Conservation (phyloP, 2,888 invertebrate species). For the Drosophila mayaguana region DNA sequence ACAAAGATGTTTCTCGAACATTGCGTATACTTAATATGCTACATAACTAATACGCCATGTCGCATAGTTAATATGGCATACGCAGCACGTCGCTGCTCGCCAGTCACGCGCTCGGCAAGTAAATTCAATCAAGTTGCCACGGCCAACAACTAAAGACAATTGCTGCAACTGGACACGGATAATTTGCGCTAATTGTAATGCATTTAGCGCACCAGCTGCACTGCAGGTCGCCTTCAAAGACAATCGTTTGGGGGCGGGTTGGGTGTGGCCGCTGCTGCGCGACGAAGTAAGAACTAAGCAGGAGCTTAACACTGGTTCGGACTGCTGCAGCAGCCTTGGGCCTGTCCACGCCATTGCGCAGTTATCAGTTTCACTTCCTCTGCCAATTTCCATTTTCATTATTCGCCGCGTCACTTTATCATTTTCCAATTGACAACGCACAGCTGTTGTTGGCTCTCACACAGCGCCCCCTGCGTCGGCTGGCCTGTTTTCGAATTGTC, state of each 20-base stretch:
- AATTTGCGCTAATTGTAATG: constrained; percentile 77
- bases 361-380: constrained; percentile 58
- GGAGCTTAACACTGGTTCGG: constrained; percentile 36
- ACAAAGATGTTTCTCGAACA: constrained; percentile 5
- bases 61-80: constrained; percentile 40
- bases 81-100: constrained; percentile 45
- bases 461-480: neutral
- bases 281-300: constrained; percentile 41
- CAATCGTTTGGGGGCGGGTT: neutral
- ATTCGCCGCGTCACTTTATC: constrained; percentile 65
- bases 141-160: constrained; percentile 53
- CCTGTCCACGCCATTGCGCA: constrained; percentile 48
- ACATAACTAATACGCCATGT: constrained; percentile 12
- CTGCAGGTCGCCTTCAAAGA: constrained; percentile 52
- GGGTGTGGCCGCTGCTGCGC: neutral
- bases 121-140: constrained; percentile 73
- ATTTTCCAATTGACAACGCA: constrained; percentile 78
- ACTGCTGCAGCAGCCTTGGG: constrained; percentile 9
- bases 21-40: constrained; percentile 43
- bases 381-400: constrained; percentile 72
- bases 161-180: constrained; percentile 68
- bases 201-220: constrained; percentile 53
- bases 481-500: constrained; percentile 72
- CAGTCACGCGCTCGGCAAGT: constrained; percentile 70
- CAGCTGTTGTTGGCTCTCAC: constrained; percentile 64